Conservation (phyloP, 2,888 invertebrate species). For the Synergus japonicus region DNA sequence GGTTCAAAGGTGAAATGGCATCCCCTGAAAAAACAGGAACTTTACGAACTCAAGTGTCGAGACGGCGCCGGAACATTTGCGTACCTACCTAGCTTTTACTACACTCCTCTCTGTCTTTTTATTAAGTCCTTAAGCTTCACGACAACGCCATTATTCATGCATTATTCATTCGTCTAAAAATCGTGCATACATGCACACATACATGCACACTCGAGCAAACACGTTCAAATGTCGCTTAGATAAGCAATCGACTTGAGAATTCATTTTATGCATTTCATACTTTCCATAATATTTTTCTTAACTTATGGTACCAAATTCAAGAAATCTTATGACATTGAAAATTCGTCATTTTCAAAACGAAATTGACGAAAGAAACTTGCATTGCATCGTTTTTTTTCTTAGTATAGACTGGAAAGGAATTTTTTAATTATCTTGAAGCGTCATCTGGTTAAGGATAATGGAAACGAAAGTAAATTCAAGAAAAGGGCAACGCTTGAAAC, state of each 20-base stretch:
- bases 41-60: conserved; percentile 4
- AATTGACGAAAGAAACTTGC: too few species aligned
- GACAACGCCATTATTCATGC: background rate
- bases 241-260: background rate
- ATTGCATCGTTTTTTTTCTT: too few species aligned
- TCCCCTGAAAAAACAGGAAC: background rate
- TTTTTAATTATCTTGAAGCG: background rate
- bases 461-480: background rate
- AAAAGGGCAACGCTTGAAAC: conserved; percentile 46
- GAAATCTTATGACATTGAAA: background rate
- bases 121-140: background rate
- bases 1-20: background rate
- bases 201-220: background rate
- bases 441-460: background rate
- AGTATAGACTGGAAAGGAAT: background rate
- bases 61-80: background rate
- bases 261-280: background rate
- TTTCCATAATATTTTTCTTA: too few species aligned
- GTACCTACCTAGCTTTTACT: background rate
- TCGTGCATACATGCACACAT: background rate
- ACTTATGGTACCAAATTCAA: background rate
- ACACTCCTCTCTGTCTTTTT: background rate
- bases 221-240: background rate
- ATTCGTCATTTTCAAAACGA: too few species aligned
- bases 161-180: background rate